Percentiles rank a stretch among this genome's conserved stretches.
Conservation (phyloP, 2,888 invertebrate genomes). For the Torymus tubicola region DNA sequence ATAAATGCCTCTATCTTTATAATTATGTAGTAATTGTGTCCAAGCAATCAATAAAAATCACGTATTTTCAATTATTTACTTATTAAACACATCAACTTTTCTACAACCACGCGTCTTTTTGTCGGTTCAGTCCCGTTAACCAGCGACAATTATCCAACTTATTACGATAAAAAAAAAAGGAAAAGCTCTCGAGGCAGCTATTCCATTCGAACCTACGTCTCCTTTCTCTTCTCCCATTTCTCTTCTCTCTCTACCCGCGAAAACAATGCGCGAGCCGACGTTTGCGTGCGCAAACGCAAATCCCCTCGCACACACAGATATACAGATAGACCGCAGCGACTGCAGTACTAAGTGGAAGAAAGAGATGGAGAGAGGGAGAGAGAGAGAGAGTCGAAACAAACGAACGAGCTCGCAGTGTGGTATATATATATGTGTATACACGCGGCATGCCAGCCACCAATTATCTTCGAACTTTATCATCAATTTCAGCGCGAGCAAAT, state of each 20-base stretch:
- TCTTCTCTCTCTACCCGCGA: too few species aligned
- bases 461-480: slow-evolving; percentile 42
- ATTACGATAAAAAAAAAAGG: slow-evolving; percentile 16
- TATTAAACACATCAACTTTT: too few species aligned
- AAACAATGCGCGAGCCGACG: neutral
- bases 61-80: too few species aligned
- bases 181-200: slow-evolving; percentile 9
- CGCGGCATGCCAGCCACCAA: slow-evolving; percentile 15
- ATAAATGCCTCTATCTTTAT: too few species aligned
- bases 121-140: neutral
- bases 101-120: too few species aligned
- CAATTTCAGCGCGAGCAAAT: slow-evolving; percentile 25
- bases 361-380: neutral
- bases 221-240: too few species aligned
- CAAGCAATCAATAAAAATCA: too few species aligned
- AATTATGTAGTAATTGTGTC: too few species aligned
- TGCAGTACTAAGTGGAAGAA: too few species aligned
- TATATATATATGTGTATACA: neutral
- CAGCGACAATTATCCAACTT: slow-evolving; percentile 22
- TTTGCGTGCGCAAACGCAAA: slow-evolving; percentile 25
- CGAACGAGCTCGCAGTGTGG: neutral
- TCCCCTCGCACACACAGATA: neutral
- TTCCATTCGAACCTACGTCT: too few species aligned
- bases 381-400: neutral
- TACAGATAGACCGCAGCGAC: neutral